phyloP scores from a whole-genome alignment of 2,113 vertebrate species.

The Oncorhynchus mykiss region DNA sequence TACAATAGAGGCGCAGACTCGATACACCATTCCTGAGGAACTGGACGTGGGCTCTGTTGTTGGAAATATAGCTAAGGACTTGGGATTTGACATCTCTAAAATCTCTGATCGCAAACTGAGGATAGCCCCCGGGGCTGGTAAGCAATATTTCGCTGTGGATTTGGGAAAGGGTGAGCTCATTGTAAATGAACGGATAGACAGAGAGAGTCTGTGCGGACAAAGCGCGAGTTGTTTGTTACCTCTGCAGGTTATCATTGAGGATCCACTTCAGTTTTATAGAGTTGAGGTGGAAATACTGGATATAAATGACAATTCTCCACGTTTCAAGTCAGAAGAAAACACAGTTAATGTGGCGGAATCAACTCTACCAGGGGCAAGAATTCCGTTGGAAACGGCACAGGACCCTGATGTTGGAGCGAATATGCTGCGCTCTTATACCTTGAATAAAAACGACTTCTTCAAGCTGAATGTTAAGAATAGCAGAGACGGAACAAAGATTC shows the following conservation, averaged over 20 bases:
- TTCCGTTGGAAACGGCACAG: slow-evolving; percentile 72
- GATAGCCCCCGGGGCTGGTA: slow-evolving; percentile 67
- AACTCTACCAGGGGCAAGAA: slow-evolving; percentile 5
- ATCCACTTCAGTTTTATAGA: slow-evolving; percentile 70
- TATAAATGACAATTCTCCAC: slow-evolving; percentile 76
- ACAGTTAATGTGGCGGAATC: slow-evolving; percentile 66
- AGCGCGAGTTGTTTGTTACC: slow-evolving; percentile 68
- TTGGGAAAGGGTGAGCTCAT: slow-evolving; percentile 64
- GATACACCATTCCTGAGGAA: slow-evolving; percentile 73
- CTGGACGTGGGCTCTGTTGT: slow-evolving; percentile 68
- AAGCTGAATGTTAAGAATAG: slow-evolving; percentile 70
- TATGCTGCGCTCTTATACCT: slow-evolving; percentile 67
- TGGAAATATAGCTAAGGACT: slow-evolving; percentile 75
- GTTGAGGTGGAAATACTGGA: slow-evolving; percentile 75
- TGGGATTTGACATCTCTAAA: slow-evolving; percentile 64
- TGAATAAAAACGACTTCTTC: slow-evolving; percentile 70
- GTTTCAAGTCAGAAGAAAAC: slow-evolving; percentile 67
- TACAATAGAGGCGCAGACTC: slow-evolving; percentile 62
- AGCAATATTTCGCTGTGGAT: slow-evolving; percentile 70
- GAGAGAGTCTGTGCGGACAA: slow-evolving; percentile 74
- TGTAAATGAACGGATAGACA: slow-evolving; percentile 71
- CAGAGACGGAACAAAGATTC: slow-evolving; percentile 69
- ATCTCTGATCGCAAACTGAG: slow-evolving; percentile 67
- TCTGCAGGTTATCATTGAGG: slow-evolving; percentile 71
- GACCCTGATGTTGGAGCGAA: slow-evolving; percentile 74